Evolutionary conservation across 2,113 vertebrate species (phyloP), one percentile per base, ranked within the genome.

Genomic region (Pygoscelis adeliae): DNA sequence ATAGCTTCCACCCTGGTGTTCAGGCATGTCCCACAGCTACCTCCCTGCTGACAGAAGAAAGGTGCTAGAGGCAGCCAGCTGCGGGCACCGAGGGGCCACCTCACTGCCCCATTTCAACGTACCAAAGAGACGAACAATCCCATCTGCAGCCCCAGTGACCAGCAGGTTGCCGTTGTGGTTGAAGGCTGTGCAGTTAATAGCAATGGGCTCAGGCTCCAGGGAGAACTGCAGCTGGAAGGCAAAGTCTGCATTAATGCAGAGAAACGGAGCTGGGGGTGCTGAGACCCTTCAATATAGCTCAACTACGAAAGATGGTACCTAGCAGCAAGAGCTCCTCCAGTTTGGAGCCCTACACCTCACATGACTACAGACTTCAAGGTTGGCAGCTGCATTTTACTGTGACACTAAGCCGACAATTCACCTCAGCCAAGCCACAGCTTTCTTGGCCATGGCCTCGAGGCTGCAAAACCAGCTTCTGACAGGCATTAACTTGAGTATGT

Each of bases 111-210:
- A 10, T 30, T 77, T 52, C 46, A 55, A 40, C 97, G 4, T 97
- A 99, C 99, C 99, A 42, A 99, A 99, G 77, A 99, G 98, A 56
- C 99, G 97, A 96, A 99, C 99, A 79, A 99, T 96, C 1, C 99
- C 99, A 14, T 99, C 99, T 1, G 99, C 99, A 6, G 99, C 99
- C 55, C 99, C 99, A 0, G 99, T 99, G 94, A 99, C 99, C 96
- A 99, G 98, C 95, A 99, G 98, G 98, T 99, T 99, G 27, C 99
- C 99, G 0, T 99, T 99, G 98, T 99, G 99, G 87, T 99, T 99
- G 97, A 99, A 99, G 42, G 99, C 99, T 1, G 99, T 99, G 97
- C 99, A 99, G 98, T 99, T 99, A 85, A 99, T 97, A 62, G 99
- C 99, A 50, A 99, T 99, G 21, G 99, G 99, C 36, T 99, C 99